Percentiles rank a stretch among this genome's conserved stretches.
Conservation (phyloP, 23 tunicate genomes). For the Clavelina lepadiformis region DNA sequence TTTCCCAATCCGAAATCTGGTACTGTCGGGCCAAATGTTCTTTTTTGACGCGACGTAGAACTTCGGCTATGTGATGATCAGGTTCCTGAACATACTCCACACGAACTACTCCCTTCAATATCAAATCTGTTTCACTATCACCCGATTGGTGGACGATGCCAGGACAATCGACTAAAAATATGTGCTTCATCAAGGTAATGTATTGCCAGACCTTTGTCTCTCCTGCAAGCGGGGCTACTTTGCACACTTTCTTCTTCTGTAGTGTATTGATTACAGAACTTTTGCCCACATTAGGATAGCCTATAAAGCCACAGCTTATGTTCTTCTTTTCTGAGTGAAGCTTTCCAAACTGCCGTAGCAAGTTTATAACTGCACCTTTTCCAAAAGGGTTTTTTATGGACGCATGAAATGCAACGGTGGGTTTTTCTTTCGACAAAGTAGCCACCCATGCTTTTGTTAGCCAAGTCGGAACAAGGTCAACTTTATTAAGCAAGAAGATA, state of each 20-base stretch:
- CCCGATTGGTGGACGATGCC: slow-evolving; percentile 91
- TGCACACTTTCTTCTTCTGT: slow-evolving; percentile 87
- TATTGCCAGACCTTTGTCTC: slow-evolving; percentile 99
- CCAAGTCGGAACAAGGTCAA: slow-evolving; percentile 92
- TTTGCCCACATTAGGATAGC: slow-evolving; percentile 97
- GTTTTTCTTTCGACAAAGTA: slow-evolving; percentile 84
- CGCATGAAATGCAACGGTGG: slow-evolving; percentile 93
- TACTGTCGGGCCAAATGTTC: slow-evolving; percentile 81
- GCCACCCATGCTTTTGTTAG: slow-evolving; percentile 96
- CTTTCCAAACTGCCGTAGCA: slow-evolving; percentile 90
- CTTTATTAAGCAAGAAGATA: slow-evolving; percentile 89
- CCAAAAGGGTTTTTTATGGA: slow-evolving; percentile 92
- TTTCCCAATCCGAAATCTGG: slow-evolving; percentile 57
- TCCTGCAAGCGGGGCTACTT: slow-evolving; percentile 94
- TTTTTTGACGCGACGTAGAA: slow-evolving; percentile 60
- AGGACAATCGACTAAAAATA: slow-evolving; percentile 92
- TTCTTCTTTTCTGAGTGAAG: slow-evolving; percentile 86
- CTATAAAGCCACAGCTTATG: slow-evolving; percentile 92
- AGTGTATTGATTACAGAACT: slow-evolving; percentile 92
- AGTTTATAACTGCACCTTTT: slow-evolving; percentile 88
- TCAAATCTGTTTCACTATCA: slow-evolving; percentile 90
- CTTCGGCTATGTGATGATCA: slow-evolving; percentile 81
- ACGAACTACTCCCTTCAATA: slow-evolving; percentile 85
- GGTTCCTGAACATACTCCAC: slow-evolving; percentile 83
- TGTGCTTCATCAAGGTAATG: slow-evolving; percentile 79